Conservation (phyloP, 1,140 invertebrate genomes). For the Drosophila quadrilineata region DNA sequence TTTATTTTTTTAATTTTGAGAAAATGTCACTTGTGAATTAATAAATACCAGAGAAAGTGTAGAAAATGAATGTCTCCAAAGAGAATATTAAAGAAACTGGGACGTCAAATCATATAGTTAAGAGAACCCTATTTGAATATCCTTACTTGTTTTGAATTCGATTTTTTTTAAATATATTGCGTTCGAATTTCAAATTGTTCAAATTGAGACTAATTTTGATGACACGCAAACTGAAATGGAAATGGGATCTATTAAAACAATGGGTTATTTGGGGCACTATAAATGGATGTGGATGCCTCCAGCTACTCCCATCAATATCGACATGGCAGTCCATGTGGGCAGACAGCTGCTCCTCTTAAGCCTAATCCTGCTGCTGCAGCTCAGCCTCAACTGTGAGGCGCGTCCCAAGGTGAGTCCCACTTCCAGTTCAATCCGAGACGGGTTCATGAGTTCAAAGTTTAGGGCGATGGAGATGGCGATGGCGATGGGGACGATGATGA, state of each 20-base stretch:
- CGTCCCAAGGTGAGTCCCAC: slow-evolving; percentile 54
- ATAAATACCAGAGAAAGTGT: too few species aligned
- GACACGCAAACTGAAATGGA: slow-evolving; percentile 56
- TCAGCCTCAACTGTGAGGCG: slow-evolving; percentile 35
- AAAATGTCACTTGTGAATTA: too few species aligned
- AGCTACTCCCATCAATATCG: not conserved
- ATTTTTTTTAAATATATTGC: too few species aligned
- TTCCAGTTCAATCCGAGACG: not conserved
- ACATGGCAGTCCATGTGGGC: slow-evolving; percentile 50
- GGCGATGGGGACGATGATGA: slow-evolving; percentile 56
- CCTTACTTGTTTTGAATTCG: too few species aligned
- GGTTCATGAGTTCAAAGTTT: not conserved
- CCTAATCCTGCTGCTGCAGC: slow-evolving; percentile 36
- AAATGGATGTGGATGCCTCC: slow-evolving; percentile 37
- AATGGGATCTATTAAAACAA: slow-evolving; percentile 34
- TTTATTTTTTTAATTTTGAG: too few species aligned
- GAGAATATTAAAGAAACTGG: too few species aligned
- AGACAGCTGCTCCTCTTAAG: slow-evolving; percentile 38
- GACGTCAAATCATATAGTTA: too few species aligned
- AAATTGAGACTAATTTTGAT: too few species aligned
- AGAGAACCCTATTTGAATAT: too few species aligned
- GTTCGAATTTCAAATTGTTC: slow-evolving; percentile 17
- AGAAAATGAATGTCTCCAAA: too few species aligned
- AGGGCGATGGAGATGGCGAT: slow-evolving; percentile 12
- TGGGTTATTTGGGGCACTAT: slow-evolving; percentile 24